These are phyloP conservation scores for Salpingus planirostris DNA, from an alignment of 2,888 invertebrate species.

Conservation along the genomic window DNA sequence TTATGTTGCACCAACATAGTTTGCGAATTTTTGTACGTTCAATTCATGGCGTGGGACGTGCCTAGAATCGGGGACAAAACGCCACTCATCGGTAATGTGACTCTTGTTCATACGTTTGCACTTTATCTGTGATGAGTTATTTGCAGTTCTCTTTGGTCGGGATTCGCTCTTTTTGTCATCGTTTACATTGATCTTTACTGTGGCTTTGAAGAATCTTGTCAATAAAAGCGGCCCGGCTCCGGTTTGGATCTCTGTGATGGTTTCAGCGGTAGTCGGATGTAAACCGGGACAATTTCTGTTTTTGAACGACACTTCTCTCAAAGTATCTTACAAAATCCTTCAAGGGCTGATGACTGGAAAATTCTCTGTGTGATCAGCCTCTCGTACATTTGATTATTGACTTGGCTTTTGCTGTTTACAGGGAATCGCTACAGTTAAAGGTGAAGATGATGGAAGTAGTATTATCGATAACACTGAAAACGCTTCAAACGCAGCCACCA, in stretches of 20 bases:
- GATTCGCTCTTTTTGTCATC: constrained; percentile 30
- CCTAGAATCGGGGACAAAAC: constrained; percentile 51
- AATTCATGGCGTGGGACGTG: constrained; percentile 50
- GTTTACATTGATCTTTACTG: constrained; percentile 30
- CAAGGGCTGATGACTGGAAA: not conserved
- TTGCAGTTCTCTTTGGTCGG: constrained; percentile 32
- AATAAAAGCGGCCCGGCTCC: constrained; percentile 26
- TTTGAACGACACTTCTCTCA: constrained; percentile 22
- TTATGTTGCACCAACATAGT: constrained; percentile 52
- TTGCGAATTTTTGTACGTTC: constrained; percentile 51
- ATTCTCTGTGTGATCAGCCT: not conserved
- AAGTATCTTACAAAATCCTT: constrained; percentile 16
- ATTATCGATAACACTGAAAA: constrained; percentile 19
- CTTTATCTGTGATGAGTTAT: constrained; percentile 13
- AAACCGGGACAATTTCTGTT: constrained; percentile 27
- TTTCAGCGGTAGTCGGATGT: constrained; percentile 22
- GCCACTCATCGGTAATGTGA: constrained; percentile 48
- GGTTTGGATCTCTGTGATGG: constrained; percentile 26
- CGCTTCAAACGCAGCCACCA: constrained; percentile 16
- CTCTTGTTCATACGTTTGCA: constrained; percentile 13
- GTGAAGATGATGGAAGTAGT: constrained; percentile 33
- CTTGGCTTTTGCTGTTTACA: constrained; percentile 12
- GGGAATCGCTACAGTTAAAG: constrained; percentile 28
- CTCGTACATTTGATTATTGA: not conserved
- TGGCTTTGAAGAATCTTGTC: constrained; percentile 28